Evolutionary conservation across 2,888 invertebrate species (phyloP).

Genomic region (Dendrolimus pini): DNA sequence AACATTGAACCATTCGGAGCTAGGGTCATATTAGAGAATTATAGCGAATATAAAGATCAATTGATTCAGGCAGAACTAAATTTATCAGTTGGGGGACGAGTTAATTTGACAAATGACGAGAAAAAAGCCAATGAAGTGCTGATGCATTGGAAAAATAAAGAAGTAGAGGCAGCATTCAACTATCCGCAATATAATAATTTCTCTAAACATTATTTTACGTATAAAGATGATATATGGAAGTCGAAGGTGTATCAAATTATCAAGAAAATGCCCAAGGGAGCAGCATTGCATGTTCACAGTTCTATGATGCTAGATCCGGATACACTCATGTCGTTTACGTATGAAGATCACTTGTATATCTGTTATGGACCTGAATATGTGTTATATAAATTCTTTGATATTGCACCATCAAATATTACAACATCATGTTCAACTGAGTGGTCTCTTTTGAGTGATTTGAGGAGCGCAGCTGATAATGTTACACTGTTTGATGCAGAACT

Average conservation of each 20-base stretch:
- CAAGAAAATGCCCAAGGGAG: slow-evolving; percentile 84
- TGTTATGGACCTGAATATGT: slow-evolving; percentile 48
- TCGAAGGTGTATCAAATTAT: slow-evolving; percentile 83
- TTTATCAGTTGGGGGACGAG: slow-evolving; percentile 63
- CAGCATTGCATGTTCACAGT: slow-evolving; percentile 82
- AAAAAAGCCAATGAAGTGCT: slow-evolving; percentile 69
- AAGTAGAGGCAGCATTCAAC: slow-evolving; percentile 63
- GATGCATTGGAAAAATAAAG: slow-evolving; percentile 73
- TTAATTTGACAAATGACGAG: slow-evolving; percentile 66
- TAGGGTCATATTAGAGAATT: slow-evolving; percentile 25
- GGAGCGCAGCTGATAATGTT: slow-evolving; percentile 54
- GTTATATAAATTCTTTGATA: slow-evolving; percentile 48
- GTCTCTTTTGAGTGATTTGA: slow-evolving; percentile 64
- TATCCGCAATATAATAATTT: slow-evolving; percentile 77
- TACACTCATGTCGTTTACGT: slow-evolving; percentile 78
- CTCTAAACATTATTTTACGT: slow-evolving; percentile 79
- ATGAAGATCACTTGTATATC: slow-evolving; percentile 77
- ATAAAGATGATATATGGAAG: slow-evolving; percentile 72
- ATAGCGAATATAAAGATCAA: slow-evolving; percentile 27
- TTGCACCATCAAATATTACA: slow-evolving; percentile 22
- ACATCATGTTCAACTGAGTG: slow-evolving; percentile 58
- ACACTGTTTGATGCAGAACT: slow-evolving; percentile 70
- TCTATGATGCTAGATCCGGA: slow-evolving; percentile 78
- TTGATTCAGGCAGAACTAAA: slow-evolving; percentile 56
- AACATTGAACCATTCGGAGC: slow-evolving; percentile 22